phyloP scores from a whole-genome alignment of 2,888 invertebrate species.

The Troglohyphantes excavatus region DNA sequence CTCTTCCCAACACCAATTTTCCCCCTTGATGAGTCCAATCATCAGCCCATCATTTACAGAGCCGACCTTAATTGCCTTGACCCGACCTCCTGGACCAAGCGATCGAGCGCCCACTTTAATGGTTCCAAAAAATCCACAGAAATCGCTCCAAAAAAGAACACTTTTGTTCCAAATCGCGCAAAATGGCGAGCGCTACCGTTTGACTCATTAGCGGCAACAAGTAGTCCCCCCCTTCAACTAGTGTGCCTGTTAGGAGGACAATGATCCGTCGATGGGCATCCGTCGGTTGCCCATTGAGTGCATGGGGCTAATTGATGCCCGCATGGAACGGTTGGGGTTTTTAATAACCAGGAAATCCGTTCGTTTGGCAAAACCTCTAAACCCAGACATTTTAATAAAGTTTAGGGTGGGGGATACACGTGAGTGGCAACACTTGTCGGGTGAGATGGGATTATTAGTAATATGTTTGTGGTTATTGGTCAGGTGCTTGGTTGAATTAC shows the following conservation, averaged over 20 bases:
- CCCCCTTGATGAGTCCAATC: background rate
- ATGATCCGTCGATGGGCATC: conserved; percentile 16
- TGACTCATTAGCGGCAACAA: background rate
- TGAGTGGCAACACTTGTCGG: background rate
- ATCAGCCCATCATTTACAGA: background rate
- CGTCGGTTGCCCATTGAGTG: background rate
- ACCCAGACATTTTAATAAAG: background rate
- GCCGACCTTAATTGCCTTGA: conserved; percentile 26
- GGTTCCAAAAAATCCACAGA: too few relatives aligned
- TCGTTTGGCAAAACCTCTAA: background rate
- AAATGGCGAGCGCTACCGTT: background rate
- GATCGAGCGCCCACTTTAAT: background rate
- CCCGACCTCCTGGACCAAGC: background rate
- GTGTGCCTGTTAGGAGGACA: background rate
- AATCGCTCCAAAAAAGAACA: background rate
- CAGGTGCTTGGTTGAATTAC: too few relatives aligned
- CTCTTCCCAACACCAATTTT: too few relatives aligned
- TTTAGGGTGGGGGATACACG: background rate
- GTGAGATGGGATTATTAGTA: too few relatives aligned
- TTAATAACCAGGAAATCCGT: conserved; percentile 58
- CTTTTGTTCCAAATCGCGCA: background rate
- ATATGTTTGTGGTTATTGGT: too few relatives aligned
- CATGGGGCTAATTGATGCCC: conserved; percentile 32
- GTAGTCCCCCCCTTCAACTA: background rate
- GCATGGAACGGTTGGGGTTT: conserved; percentile 34